phyloP scores from a whole-genome alignment of 2,113 vertebrate genomes.

The Collichthys lucidus region DNA sequence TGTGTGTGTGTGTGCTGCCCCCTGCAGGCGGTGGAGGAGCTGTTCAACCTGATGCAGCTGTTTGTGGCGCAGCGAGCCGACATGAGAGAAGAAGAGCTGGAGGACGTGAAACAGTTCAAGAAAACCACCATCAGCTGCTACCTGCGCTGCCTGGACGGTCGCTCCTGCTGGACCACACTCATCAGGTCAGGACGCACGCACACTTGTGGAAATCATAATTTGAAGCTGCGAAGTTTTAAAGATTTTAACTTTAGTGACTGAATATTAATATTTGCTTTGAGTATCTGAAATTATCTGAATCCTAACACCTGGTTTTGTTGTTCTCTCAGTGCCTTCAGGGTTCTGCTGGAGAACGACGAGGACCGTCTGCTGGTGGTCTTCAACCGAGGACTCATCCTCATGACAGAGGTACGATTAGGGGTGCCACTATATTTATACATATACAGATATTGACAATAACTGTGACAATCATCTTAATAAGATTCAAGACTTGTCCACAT shows the following conservation, averaged over 20 bases:
- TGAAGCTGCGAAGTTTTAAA: too few species aligned
- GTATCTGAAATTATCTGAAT: neutral
- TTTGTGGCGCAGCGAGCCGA: constrained; percentile 97
- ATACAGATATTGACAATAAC: too few species aligned
- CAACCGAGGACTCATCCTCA: constrained; percentile 97
- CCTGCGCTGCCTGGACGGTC: constrained; percentile 97
- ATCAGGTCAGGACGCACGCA: constrained; percentile 87
- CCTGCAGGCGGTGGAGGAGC: constrained; percentile 95
- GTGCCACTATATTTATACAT: too few species aligned
- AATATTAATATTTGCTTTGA: neutral
- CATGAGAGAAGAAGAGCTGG: constrained; percentile 96
- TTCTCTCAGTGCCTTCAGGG: constrained; percentile 95
- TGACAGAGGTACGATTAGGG: constrained; percentile 90
- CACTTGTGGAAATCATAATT: neutral
- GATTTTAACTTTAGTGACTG: neutral
- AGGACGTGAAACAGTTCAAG: constrained; percentile 99
- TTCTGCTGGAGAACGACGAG: constrained; percentile 98
- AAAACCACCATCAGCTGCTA: constrained; percentile 99
- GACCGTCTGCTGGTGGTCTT: constrained; percentile 98
- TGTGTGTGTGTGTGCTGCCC: constrained; percentile 37
- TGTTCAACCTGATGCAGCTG: constrained; percentile 98
- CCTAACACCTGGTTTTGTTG: neutral
- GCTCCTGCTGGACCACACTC: constrained; percentile 99
- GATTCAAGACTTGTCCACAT: too few species aligned
- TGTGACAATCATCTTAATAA: too few species aligned